Base-by-base conservation (phyloP, 2,113 vertebrate species). In the Scomber colias region DNA sequence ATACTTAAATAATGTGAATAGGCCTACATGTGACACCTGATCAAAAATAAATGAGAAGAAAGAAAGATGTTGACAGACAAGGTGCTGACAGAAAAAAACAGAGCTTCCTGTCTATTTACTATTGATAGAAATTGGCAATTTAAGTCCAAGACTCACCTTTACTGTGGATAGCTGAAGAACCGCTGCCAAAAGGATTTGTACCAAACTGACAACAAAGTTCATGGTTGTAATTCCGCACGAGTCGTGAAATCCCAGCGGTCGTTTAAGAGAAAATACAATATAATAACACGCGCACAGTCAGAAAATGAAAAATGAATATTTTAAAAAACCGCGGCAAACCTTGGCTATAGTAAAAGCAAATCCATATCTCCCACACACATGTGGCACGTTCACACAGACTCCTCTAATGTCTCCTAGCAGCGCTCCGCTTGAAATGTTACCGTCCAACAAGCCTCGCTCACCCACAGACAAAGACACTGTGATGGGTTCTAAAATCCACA, bases 191-290 rank as follows among this genome's bases (percentile, higher is more conserved):
- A 94, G 86, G 59, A 95, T 85, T 62, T 93, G 90, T 82, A 92
- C 21, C 85, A 92, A 88, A 92, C 81, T 93, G 71, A 92, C 70
- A 90, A 90, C 87, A 93, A 93, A 92, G 94, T 95, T 94, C 94
- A 95, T 95, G 94, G 72, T 92, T 94, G 89, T 90, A 88, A 91
- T 86, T 90, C 92, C 94, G 78, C 64, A 80, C 77, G 56, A 65
- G 79, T 72, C 56, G 71, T 61, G 30, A 81, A 89, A 87, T 74
- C 46, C 75, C 66, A 75, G 77, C 54, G 62, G 21, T 78, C 74
- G 63, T 64, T 66, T 4, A 44, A 45, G n/a, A 65, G 44, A 57
- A 3, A 54, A 40, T 31, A 54, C n/a, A 12, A 21, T 40, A 50
- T 15, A 19, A 50, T 4, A 56, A 19, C 10, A 24, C 27, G 5